phyloP scores from a whole-genome alignment of 1,140 invertebrate species.

The Leptinotarsa texana region DNA sequence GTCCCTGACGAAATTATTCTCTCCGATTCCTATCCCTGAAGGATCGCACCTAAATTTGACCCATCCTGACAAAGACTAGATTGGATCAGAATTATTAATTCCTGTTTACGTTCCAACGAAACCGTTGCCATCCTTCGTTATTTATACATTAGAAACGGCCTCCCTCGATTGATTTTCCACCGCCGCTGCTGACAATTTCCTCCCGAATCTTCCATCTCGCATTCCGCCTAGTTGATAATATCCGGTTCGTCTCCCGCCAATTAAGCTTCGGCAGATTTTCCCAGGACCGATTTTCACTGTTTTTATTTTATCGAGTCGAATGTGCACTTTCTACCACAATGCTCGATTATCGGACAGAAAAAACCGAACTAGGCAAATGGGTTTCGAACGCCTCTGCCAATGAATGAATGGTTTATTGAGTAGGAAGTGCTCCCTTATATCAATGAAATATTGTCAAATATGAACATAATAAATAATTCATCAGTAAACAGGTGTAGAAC shows the following conservation, averaged over 20 bases:
- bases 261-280: neutral
- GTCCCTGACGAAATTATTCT: too few relatives aligned
- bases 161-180: neutral
- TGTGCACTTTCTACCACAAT: neutral
- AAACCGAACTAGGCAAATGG: too few relatives aligned
- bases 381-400: too few relatives aligned
- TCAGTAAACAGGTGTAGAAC: too few relatives aligned
- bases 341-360: neutral
- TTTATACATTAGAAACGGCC: neutral
- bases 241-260: neutral
- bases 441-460: too few relatives aligned
- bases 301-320: neutral
- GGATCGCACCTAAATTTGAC: too few relatives aligned
- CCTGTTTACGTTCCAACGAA: neutral
- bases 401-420: too few relatives aligned
- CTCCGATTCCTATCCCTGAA: too few relatives aligned
- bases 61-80: too few relatives aligned
- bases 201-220: neutral
- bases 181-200: neutral
- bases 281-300: neutral
- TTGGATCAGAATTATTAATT: too few relatives aligned
- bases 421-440: too few relatives aligned
- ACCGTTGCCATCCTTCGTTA: neutral
- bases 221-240: neutral
- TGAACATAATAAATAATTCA: too few relatives aligned